Evolutionary conservation across 2,113 vertebrate genomes (phyloP), one percentile per base, ranked within the genome.

Genomic region (Canis aureus): DNA sequence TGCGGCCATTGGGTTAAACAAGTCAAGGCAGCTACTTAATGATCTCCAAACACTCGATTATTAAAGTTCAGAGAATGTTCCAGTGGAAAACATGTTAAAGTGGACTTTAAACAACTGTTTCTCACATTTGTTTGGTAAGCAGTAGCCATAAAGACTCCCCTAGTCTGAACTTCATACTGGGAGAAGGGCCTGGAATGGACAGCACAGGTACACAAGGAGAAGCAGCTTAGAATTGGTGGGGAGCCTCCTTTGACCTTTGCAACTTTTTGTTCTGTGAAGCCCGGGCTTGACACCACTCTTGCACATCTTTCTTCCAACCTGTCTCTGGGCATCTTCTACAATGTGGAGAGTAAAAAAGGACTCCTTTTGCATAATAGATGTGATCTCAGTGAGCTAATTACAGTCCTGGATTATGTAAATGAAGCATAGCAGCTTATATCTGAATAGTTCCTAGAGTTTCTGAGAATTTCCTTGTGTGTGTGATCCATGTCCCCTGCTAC

Each of bases 11-110:
- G 1, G 93, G 88, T 97, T 97, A 96, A 98, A 96, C 38, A 64
- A 98, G 87, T 86, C 96, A 97, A 97, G 98, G 92, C 89, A 97
- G 88, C 94, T 97, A 78, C 74, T 98, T 97, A 96, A 98, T 62
- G 81, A 85, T 97, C 97, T 92, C 98, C 98, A 98, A 98, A 97
- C 91, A 95, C 81, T 67, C 38, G 53, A 64, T 98, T 95, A 92
- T 95, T 96, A 83, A 97, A 97, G 78, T 71, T 59, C 97, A 98
- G 96, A 97, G 17, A 79, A 92, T 76, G 32, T 43, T 82, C 49
- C 67, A 73, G 55, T 67, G 69, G 74, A 86, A 79, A 94, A 51
- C 38, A 23, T 13, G 55, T 78, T 67, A 67, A 96, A 86, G 78
- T 25, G 35, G 80, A 94, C 97, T 89, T 35, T 20, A 55, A 97